These are phyloP conservation scores for Druon quercuslanigerum DNA, from an alignment of 1,140 invertebrate genomes.

Conservation along the genomic window DNA sequence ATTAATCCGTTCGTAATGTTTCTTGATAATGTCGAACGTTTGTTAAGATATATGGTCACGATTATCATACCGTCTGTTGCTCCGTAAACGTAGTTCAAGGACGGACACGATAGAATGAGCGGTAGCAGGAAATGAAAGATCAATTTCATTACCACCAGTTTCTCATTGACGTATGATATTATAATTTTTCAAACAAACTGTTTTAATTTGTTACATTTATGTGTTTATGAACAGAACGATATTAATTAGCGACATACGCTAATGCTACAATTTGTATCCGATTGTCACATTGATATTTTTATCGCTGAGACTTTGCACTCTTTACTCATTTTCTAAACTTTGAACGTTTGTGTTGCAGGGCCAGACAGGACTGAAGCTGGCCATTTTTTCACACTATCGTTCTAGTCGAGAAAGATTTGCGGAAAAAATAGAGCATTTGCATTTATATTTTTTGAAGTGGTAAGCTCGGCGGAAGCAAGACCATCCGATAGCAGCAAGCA, in stretches of 20 bases:
- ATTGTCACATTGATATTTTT: no score
- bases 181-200: not conserved
- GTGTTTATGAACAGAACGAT: no score
- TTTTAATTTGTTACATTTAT: no score
- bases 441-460: not conserved
- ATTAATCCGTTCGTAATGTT: not conserved
- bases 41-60: not conserved
- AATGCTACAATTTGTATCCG: no score
- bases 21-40: constrained; percentile 8
- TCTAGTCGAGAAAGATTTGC: not conserved
- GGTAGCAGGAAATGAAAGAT: not conserved
- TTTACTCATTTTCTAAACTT: no score
- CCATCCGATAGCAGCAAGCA: constrained; percentile 52
- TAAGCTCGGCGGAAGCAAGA: constrained; percentile 32
- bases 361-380: no score
- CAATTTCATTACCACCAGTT: not conserved
- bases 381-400: not conserved
- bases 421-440: constrained; percentile 9
- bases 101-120: no score
- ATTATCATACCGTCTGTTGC: not conserved
- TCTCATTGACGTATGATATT: not conserved
- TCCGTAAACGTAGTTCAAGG: no score
- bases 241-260: no score
- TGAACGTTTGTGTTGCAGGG: no score
- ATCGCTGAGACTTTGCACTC: no score